phyloP scores from a whole-genome alignment of 2,888 invertebrate genomes.

The Ennomos fuscantarius region DNA sequence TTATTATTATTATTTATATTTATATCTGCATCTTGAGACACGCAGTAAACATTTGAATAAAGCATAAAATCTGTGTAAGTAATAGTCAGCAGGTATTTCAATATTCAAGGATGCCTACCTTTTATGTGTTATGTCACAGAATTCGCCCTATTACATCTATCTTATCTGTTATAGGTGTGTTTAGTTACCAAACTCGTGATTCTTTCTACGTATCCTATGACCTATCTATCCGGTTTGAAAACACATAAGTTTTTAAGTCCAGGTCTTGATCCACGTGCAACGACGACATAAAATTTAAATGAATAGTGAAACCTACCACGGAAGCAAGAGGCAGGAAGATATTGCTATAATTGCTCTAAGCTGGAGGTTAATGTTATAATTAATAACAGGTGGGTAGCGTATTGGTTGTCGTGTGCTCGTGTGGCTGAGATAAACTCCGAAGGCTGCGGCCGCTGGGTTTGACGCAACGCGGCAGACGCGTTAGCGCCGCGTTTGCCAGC shows the following conservation, averaged over 20 bases:
- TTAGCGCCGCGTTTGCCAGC: constrained; percentile 74
- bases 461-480: constrained; percentile 77
- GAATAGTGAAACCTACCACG: constrained; percentile 48
- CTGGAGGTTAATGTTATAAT: constrained; percentile 74
- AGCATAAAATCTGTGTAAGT: too few relatives aligned
- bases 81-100: too few relatives aligned
- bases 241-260: not conserved
- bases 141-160: too few relatives aligned
- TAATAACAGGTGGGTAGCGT: constrained; percentile 68
- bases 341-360: constrained; percentile 62
- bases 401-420: constrained; percentile 58
- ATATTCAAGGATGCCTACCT: too few relatives aligned
- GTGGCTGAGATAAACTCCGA: constrained; percentile 70
- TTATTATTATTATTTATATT: too few relatives aligned
- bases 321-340: constrained; percentile 71
- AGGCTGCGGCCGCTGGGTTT: constrained; percentile 57
- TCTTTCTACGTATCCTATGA: too few relatives aligned
- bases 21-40: too few relatives aligned
- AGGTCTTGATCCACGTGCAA: constrained; percentile 23
- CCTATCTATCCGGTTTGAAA: too few relatives aligned
- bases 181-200: too few relatives aligned
- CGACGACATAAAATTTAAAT: constrained; percentile 29
- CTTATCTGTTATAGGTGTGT: too few relatives aligned
- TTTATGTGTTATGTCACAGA: too few relatives aligned
- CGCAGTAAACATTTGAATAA: too few relatives aligned